Evolutionary conservation across 2,113 vertebrate species (phyloP), one percentile per base, ranked within the genome.

Genomic region (Nycticorax nycticorax): DNA sequence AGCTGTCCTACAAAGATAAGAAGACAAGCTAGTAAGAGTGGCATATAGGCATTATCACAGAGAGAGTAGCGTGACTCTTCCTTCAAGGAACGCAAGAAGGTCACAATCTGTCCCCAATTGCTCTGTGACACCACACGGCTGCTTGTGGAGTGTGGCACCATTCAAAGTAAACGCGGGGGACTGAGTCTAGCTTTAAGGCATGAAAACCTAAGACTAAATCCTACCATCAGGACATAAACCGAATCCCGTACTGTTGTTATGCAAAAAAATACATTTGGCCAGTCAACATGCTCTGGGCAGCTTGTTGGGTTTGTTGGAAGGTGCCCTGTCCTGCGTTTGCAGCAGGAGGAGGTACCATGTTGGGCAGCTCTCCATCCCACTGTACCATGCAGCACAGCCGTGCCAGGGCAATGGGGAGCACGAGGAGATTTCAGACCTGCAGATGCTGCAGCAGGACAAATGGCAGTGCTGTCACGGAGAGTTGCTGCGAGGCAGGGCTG

Each of bases 101-200:
- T 33, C 62, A 83, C 57, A 77, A 3, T 6, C 39, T 76, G 45
- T 18, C 43, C 53, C 39, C 0, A 1, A 30, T 2, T 0, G 2
- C 55, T 35, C 81, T 37, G 37, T 41, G 85, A 66, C 57, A 52
- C n/a, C 4, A 8, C 0, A 1, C 0, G 1, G 48, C 57, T 66
- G 39, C 74, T 50, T 48, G 39, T 23, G 28, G 64, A 41, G 21
- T 0, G 14, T 43, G 53, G 27, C 53, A 64, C 39, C 24, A 1
- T 1, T 43, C 45, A n/a, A 15, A 37, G 35, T 52, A 52, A 27
- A 68, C 2, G 0, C 0, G 1, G 4, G 21, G 28, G 17, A 11
- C 73, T 52, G 30, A 43, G 28, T 12, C 48, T 6, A 32, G 15
- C 6, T 43, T 11, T 8, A 35, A 53, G 18, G 6, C 10, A 32